Base-by-base conservation (phyloP, 2,888 invertebrate genomes). In the Epistrophe grossulariae region DNA sequence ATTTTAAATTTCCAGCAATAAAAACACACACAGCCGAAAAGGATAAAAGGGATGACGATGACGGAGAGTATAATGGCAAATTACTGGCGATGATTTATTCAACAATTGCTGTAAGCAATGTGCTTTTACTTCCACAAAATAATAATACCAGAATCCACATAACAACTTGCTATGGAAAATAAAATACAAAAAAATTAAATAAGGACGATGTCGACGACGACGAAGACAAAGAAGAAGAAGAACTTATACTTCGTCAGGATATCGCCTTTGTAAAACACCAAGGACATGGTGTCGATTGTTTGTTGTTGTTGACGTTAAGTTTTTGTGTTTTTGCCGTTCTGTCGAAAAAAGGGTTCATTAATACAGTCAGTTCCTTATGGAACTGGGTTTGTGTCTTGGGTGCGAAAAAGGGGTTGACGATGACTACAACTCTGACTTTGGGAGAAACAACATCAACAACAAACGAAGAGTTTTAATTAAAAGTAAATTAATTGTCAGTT, bases 41-140 rank as follows among this genome's bases (percentile, higher is more conserved):
- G 82, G 85, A 83, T 79, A 40, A 74, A 85, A 83, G 52, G 79
- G 76, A 79, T 79, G 79, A 87, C 79, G 87, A 83, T 87, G 85
- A 81, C 55, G 78, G 31, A 73, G 76, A 77, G 50, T 70, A 87
- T 87, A 83, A 87, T 79, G 87, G 87, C 87, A 79, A 87, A 87
- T 87, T 87, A 87, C 87, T 87, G 87, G 38, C 87, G 71, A 87
- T 87, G 87, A 87, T 87, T 87, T 87, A 87, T 87, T 87, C 87
- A 87, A 76, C 87, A 87, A 87, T 87, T 45, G 83, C 87, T 87
- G 79, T 87, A 83, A 87, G 87, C 87, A 82, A 83, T 79, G 79
- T 68, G 70, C 83, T 79, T 73, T 71, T 79, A 59, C 81, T 77
- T 70, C 52, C 52, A 35, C 64, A 66, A 48, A 57, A 62, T 24